These are phyloP conservation scores for Stenchaetothrips biformis DNA, from an alignment of 2,888 invertebrate species.

Conservation along the genomic window DNA sequence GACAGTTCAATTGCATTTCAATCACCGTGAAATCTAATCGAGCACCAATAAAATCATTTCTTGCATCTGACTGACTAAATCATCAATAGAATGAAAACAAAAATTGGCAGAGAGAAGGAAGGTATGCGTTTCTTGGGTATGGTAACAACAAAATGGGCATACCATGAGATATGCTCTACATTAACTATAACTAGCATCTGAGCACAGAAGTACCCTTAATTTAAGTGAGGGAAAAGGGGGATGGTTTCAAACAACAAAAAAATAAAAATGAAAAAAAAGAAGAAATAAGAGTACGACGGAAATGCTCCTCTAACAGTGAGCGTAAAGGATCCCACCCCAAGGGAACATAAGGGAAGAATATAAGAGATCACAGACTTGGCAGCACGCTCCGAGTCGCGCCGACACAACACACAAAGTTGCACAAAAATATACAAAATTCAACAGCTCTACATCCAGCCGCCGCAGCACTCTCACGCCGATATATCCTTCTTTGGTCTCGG, in stretches of 20 bases:
- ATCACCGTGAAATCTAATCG: no score
- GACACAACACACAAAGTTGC: background rate
- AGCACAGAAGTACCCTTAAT: background rate
- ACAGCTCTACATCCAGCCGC: background rate
- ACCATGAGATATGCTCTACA: background rate
- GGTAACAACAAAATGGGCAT: background rate
- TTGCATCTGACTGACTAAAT: no score
- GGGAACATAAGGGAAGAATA: background rate
- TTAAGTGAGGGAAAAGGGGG: background rate
- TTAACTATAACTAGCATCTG: background rate
- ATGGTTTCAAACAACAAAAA: background rate
- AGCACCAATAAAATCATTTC: no score
- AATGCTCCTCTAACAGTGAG: background rate
- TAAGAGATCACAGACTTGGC: constrained; percentile 17
- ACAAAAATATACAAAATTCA: constrained; percentile 21
- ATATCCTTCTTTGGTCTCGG: constrained; percentile 13
- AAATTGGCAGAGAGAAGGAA: no score
- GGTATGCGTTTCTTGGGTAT: background rate
- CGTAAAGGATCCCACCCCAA: background rate
- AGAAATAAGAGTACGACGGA: background rate
- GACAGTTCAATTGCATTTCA: no score
- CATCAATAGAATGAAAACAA: no score
- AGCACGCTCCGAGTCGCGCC: background rate
- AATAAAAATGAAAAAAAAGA: background rate
- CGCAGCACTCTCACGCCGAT: background rate